Evolutionary conservation across 2,888 invertebrate genomes (phyloP), one percentile per base, ranked within the genome.

Genomic region (Clunio marinus): DNA sequence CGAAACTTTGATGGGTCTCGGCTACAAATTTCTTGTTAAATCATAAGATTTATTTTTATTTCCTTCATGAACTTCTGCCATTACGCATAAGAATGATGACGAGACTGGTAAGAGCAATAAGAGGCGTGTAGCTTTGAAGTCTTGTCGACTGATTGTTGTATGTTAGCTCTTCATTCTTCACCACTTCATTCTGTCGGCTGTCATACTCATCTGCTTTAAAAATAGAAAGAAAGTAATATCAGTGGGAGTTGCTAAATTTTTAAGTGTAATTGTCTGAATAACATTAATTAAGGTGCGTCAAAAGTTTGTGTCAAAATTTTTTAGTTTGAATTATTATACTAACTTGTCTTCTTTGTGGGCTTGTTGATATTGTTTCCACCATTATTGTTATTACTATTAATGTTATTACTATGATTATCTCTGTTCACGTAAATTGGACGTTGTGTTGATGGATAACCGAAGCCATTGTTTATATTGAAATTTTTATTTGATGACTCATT

Each of bases 91-190:
- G 63, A n/a, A 63, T 45, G 63, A 63, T 45, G 28, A 63, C 25
- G 7, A 63, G 63, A 45, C 25, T 45, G 15, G 22, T 63, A n/a
- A 63, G 63, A 25, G 45, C 63, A 22, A 46, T 37, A 45, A 20
- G 17, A 22, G 27, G 24, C 45, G 46, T 35, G 46, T 27, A 46
- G 37, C 37, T 63, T 46, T 17, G 51, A 17, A 25, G 25, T 1
- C 45, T 25, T 22, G 63, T 25, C 10, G 66, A 32, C 13, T 55
- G 46, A 35, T 66, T 83, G 74, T 84, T 87, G 77, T 90, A 88
- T 69, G 92, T 92, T 76, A 94, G 81, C 82, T 92, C 93, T 80
- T 93, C 93, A 77, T 93, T 93, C 82, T 93, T 94, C 74, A 93
- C 91, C 73, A 93, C 93, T 80, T 94, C 93, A 80, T 93, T 94